A percentile compares a stretch with the other conserved stretches of the same genome.
phyloP scores from a whole-genome alignment of 64 coral and sea anemone species.

The Montipora efflorescens region DNA sequence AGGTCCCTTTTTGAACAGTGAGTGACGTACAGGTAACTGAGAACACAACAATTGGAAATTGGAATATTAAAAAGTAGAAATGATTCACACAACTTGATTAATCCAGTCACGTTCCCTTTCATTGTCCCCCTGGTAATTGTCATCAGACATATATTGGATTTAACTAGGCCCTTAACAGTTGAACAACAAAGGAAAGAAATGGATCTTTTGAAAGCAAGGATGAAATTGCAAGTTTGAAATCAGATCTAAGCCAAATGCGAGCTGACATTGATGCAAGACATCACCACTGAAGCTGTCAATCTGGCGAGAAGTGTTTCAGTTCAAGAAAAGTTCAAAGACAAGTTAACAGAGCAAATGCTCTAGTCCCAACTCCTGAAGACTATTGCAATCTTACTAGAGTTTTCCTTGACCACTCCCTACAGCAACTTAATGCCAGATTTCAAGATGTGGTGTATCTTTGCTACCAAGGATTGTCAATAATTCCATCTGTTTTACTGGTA shows the following conservation, averaged over 20 bases:
- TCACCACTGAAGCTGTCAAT: slow-evolving; percentile 37
- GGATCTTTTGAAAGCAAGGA: slow-evolving; percentile 2
- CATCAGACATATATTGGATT: slow-evolving; percentile 26
- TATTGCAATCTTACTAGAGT: slow-evolving; percentile 57
- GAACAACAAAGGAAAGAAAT: slow-evolving; percentile 40
- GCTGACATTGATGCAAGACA: slow-evolving; percentile 41
- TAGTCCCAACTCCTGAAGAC: slow-evolving; percentile 3
- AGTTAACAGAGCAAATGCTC: slow-evolving; percentile 43
- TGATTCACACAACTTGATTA: slow-evolving; percentile 33
- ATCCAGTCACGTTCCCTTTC: slow-evolving; percentile 37
- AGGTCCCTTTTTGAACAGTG: background rate
- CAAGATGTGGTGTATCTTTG: slow-evolving; percentile 55
- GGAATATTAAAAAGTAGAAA: slow-evolving; percentile 24
- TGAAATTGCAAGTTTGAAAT: background rate
- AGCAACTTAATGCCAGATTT: slow-evolving; percentile 58
- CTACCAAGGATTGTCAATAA: slow-evolving; percentile 57
- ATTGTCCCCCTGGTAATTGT: slow-evolving; percentile 39
- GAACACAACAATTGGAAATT: background rate
- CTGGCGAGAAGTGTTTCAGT: slow-evolving; percentile 21
- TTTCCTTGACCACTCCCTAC: slow-evolving; percentile 63
- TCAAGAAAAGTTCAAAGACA: slow-evolving; percentile 44
- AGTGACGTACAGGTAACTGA: background rate
- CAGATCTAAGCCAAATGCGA: no score
- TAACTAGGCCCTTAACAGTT: slow-evolving; percentile 40
- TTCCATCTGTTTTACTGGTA: slow-evolving; percentile 32